Evolutionary conservation across 1,140 invertebrate species (phyloP).

Genomic region (Telenomus remus): DNA sequence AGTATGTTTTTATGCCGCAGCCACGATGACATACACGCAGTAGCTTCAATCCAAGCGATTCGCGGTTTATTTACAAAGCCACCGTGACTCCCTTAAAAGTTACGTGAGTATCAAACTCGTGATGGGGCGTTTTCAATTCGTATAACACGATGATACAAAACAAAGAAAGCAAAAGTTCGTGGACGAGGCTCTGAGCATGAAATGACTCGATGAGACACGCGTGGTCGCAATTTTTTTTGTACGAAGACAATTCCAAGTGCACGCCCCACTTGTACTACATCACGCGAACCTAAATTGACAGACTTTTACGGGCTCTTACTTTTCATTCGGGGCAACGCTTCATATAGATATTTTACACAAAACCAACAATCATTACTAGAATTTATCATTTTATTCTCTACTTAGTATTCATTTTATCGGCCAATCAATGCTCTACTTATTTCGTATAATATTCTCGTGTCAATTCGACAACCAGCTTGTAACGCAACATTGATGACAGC

Average conservation of each 20-base stretch:
- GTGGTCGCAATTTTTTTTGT: slow-evolving; percentile 31
- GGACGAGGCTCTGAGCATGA: slow-evolving; percentile 20
- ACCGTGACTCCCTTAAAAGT: slow-evolving; percentile 19
- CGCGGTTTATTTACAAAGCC: slow-evolving; percentile 30
- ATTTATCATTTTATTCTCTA: no score
- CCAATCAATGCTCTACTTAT: no score
- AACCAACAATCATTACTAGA: no score
- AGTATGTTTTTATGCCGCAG: slow-evolving; percentile 33
- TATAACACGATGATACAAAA: slow-evolving; percentile 36
- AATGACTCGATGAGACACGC: slow-evolving; percentile 29
- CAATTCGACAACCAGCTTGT: no score
- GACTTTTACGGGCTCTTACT: not conserved
- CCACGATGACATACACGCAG: not conserved
- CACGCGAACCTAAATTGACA: slow-evolving; percentile 29
- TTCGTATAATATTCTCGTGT: no score
- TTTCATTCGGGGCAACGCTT: not conserved
- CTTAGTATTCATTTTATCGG: no score
- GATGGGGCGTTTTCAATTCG: slow-evolving; percentile 31
- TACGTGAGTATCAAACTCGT: slow-evolving; percentile 33
- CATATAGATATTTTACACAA: not conserved
- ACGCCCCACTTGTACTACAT: slow-evolving; percentile 13
- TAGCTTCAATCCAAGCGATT: slow-evolving; percentile 12
- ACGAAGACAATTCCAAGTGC: slow-evolving; percentile 55
- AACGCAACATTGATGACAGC: no score
- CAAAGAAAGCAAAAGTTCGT: slow-evolving; percentile 16